Conservation (phyloP, 1,140 invertebrate genomes). For the Drosophila trapezifrons region DNA sequence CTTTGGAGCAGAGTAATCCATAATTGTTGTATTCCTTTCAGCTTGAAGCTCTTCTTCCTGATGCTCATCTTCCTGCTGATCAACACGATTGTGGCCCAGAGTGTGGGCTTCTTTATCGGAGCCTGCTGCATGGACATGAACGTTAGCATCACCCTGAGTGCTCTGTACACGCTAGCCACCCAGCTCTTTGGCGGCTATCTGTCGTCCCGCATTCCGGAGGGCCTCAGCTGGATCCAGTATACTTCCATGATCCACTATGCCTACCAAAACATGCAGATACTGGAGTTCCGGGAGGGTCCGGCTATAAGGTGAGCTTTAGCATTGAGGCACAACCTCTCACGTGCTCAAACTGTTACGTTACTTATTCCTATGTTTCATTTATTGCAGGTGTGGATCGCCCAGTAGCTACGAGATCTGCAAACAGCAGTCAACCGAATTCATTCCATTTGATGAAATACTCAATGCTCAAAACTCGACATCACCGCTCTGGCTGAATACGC, state of each 20-base stretch:
- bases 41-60: slow-evolving; percentile 88
- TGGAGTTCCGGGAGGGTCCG: slow-evolving; percentile 91
- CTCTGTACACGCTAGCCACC: slow-evolving; percentile 91
- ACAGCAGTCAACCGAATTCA: slow-evolving; percentile 86
- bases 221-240: slow-evolving; percentile 92
- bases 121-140: slow-evolving; percentile 92
- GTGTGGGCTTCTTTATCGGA: slow-evolving; percentile 93
- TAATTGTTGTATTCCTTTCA: slow-evolving; percentile 81
- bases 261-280: slow-evolving; percentile 93
- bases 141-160: slow-evolving; percentile 91
- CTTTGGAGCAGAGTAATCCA: background rate
- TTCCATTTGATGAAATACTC: slow-evolving; percentile 89
- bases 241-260: slow-evolving; percentile 93
- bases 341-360: background rate
- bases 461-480: slow-evolving; percentile 87
- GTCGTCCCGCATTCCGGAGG: slow-evolving; percentile 90
- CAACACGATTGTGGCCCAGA: slow-evolving; percentile 92
- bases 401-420: slow-evolving; percentile 89
- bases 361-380: background rate
- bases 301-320: slow-evolving; percentile 86
- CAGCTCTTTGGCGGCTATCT: slow-evolving; percentile 93
- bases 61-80: slow-evolving; percentile 90
- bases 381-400: slow-evolving; percentile 87
- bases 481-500: slow-evolving; percentile 91
- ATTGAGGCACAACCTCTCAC: too few species aligned